These are phyloP conservation scores for Ahaetulla prasina DNA, from an alignment of 2,113 vertebrate genomes.

Conservation along the genomic window DNA sequence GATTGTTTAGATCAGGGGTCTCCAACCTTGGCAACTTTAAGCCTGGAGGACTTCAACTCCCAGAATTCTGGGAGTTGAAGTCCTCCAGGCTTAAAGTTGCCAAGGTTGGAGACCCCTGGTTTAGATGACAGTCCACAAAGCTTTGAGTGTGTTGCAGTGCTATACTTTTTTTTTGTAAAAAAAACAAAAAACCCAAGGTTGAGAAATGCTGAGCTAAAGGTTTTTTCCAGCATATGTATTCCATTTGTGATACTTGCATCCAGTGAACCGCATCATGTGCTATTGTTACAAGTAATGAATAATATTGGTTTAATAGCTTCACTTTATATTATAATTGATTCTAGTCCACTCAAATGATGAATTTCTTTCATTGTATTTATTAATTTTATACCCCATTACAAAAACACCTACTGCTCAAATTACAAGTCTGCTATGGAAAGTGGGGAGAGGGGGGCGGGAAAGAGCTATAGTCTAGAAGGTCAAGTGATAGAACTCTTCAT, in stretches of 20 bases:
- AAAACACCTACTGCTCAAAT: neutral
- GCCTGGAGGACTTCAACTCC: too few relatives aligned
- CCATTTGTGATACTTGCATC: neutral
- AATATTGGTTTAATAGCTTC: neutral
- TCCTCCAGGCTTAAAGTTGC: too few relatives aligned
- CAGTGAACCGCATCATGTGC: neutral
- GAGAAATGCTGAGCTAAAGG: neutral
- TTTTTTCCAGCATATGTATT: neutral
- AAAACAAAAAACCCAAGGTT: neutral
- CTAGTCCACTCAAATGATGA: neutral
- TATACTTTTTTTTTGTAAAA: neutral
- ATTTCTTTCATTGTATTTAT: neutral
- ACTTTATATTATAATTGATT: neutral
- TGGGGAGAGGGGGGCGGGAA: neutral
- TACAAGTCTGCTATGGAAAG: neutral
- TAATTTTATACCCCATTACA: neutral
- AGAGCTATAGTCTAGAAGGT: neutral
- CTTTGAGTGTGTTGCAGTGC: neutral
- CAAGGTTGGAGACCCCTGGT: too few relatives aligned
- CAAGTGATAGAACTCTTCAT: neutral
- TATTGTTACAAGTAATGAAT: neutral
- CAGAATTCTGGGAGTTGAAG: too few relatives aligned
- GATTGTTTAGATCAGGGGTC: too few relatives aligned
- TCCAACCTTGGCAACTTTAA: too few relatives aligned
- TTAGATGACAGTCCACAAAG: neutral